phyloP scores from a whole-genome alignment of 1,140 invertebrate genomes.

The Belonocnema kinseyi region DNA sequence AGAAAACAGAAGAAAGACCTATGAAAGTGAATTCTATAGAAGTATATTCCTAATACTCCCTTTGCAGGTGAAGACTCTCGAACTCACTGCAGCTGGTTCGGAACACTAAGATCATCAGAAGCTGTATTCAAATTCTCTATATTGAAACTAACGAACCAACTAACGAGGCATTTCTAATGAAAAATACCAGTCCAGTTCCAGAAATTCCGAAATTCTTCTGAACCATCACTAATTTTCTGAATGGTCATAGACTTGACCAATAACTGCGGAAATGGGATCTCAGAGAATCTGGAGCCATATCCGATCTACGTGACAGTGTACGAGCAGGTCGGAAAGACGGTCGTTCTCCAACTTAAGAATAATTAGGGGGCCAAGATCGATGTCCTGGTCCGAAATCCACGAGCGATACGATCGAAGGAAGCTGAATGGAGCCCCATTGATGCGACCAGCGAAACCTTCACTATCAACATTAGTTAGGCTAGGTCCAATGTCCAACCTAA shows the following conservation, averaged over 20 bases:
- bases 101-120: too few relatives aligned
- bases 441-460: slow-evolving; percentile 53
- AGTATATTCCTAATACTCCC: too few relatives aligned
- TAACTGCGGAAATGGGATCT: slow-evolving; percentile 8
- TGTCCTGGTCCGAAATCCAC: slow-evolving; percentile 68
- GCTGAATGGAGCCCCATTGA: slow-evolving; percentile 74
- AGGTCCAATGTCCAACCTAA: slow-evolving; percentile 46
- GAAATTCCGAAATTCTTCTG: too few relatives aligned
- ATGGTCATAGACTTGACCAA: not conserved
- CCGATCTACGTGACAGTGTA: slow-evolving; percentile 6
- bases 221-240: not conserved
- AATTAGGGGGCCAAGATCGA: slow-evolving; percentile 76
- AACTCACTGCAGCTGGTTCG: too few relatives aligned
- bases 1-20: too few relatives aligned
- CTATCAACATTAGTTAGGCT: slow-evolving; percentile 49
- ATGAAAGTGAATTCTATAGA: too few relatives aligned
- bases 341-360: slow-evolving; percentile 72
- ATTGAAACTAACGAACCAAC: too few relatives aligned
- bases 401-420: slow-evolving; percentile 71
- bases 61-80: too few relatives aligned
- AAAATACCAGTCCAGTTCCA: too few relatives aligned
- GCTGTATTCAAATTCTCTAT: too few relatives aligned
- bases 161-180: too few relatives aligned
- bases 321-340: slow-evolving; percentile 29
- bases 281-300: slow-evolving; percentile 2